These are phyloP conservation scores for Ciconia stormi DNA, from an alignment of 2,113 vertebrate genomes.

Conservation along the genomic window DNA sequence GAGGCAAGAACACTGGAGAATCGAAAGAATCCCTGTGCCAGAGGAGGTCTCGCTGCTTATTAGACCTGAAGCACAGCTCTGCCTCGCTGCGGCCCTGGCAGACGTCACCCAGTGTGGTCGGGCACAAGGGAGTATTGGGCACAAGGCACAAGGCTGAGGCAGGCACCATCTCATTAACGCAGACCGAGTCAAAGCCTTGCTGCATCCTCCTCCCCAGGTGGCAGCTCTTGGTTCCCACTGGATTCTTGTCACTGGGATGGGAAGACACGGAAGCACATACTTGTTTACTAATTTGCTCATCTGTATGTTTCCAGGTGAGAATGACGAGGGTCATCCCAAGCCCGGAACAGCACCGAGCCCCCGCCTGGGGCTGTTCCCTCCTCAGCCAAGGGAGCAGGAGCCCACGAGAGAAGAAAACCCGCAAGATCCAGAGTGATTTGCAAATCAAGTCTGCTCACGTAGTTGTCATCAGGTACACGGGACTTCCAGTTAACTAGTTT, in stretches of 20 bases:
- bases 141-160: too few species aligned
- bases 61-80: background rate
- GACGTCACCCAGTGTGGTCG: background rate
- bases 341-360: background rate
- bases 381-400: background rate
- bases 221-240: background rate
- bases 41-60: background rate
- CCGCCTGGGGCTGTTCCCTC: background rate
- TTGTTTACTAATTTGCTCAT: background rate
- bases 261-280: rapidly evolving
- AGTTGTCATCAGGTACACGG: background rate
- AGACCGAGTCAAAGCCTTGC: background rate
- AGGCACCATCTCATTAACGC: background rate
- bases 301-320: background rate
- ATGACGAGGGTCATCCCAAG: background rate
- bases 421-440: background rate
- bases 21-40: background rate
- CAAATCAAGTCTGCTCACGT: background rate
- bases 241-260: background rate
- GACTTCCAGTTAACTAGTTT: conserved; percentile 53
- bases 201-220: background rate
- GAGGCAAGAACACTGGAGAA: background rate
- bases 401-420: background rate
- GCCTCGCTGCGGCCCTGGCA: background rate
- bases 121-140: background rate